phyloP scores from a whole-genome alignment of 37 sponge, comb jelly and placozoan genomes.

The Eunapius fragilis region DNA sequence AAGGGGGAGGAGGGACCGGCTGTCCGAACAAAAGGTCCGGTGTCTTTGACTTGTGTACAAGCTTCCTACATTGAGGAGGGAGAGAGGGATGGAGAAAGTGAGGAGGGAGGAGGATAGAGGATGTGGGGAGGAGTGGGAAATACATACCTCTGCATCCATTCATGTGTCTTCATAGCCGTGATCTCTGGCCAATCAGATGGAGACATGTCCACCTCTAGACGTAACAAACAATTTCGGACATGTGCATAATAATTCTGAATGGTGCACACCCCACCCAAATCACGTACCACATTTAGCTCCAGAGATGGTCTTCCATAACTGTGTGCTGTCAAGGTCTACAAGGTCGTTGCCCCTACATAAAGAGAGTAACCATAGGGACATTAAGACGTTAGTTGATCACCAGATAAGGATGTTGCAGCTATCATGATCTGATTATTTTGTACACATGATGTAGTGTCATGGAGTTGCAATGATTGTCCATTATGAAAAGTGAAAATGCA shows the following conservation, averaged over 20 bases:
- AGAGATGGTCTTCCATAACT: not conserved
- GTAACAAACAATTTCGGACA: not conserved
- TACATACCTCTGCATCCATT: constrained; percentile 52
- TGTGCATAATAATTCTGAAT: not conserved
- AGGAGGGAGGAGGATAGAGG: not conserved
- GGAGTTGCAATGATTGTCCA: too few species aligned
- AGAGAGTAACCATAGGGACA: not conserved
- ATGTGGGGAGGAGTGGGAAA: not conserved
- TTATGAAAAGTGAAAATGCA: too few species aligned
- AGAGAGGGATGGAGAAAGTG: not conserved
- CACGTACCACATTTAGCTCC: not conserved
- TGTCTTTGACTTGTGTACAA: constrained; percentile 25
- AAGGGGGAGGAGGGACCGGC: constrained; percentile 57
- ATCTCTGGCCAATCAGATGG: constrained; percentile 54
- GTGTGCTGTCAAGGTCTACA: not conserved
- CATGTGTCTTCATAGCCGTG: constrained; percentile 35
- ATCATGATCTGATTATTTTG: not conserved
- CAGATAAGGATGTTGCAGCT: not conserved
- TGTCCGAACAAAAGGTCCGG: constrained; percentile 61
- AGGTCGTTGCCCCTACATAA: not conserved
- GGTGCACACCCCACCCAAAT: not conserved
- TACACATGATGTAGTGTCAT: too few species aligned
- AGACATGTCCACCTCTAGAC: constrained; percentile 22
- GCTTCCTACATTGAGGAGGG: constrained; percentile 20
- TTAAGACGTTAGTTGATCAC: not conserved